Conservation (phyloP, 53 echinoderm and acorn worm genomes). For the Antedon mediterranea region DNA sequence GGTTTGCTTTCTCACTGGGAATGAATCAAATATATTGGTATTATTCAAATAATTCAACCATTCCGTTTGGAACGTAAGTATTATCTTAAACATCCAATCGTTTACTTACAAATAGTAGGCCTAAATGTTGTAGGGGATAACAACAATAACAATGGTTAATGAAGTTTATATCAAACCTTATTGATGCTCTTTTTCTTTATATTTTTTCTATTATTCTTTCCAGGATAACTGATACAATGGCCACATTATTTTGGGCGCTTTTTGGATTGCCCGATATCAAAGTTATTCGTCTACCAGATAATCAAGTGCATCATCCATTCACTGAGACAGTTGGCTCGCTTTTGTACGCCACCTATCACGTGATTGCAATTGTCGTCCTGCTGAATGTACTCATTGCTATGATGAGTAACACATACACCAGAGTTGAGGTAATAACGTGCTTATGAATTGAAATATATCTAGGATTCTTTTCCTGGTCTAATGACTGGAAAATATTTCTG, state of each 20-base stretch:
- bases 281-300: conserved; percentile 36
- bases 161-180: background rate
- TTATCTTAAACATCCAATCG: background rate
- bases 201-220: background rate
- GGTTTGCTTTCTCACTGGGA: conserved; percentile 90
- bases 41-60: conserved; percentile 28
- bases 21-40: conserved; percentile 99
- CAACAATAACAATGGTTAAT: no score
- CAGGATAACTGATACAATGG: conserved; percentile 71
- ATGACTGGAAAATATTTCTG: no score
- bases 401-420: conserved; percentile 99
- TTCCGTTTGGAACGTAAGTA: conserved; percentile 20
- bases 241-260: conserved; percentile 84
- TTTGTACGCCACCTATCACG: conserved; percentile 88
- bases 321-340: conserved; percentile 75
- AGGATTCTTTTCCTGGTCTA: no score
- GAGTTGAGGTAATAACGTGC: conserved; percentile 86
- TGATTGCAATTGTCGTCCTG: conserved; percentile 85
- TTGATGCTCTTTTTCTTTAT: background rate
- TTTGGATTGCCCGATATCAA: conserved; percentile 79
- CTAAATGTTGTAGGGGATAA: background rate
- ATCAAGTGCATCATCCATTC: conserved; percentile 42
- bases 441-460: no score
- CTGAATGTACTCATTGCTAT: conserved; percentile 97
- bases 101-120: background rate